Conservation (phyloP, 92 coral and sea anemone genomes). For the Phenganax subtilis region DNA sequence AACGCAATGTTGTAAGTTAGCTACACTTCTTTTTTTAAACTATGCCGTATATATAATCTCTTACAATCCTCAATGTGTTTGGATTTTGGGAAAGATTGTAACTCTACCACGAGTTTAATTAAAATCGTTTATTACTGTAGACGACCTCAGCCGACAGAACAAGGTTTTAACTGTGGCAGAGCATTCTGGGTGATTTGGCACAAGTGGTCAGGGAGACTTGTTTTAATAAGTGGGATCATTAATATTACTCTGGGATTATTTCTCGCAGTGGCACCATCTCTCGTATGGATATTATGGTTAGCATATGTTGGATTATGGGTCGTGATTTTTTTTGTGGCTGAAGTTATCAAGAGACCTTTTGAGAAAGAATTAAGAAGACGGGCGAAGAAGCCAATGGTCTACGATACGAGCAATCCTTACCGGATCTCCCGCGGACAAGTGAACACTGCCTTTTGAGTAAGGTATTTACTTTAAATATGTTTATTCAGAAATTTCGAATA, state of each 20-base stretch:
- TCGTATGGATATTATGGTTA: conserved; percentile 82
- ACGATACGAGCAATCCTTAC: conserved; percentile 32
- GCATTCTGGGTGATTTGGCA: conserved; percentile 85
- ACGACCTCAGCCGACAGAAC: conserved; percentile 34
- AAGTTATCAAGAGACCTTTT: conserved; percentile 40
- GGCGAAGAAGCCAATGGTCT: conserved; percentile 27
- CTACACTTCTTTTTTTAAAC: no score
- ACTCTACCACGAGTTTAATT: background rate
- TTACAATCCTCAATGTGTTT: background rate
- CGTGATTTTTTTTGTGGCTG: conserved; percentile 60
- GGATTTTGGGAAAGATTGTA: background rate
- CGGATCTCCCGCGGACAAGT: conserved; percentile 32
- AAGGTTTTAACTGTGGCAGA: conserved; percentile 52
- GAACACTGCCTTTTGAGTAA: conserved; percentile 13
- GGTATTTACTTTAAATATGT: background rate
- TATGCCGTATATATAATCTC: no score
- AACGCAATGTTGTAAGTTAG: conserved; percentile 79
- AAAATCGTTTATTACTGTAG: background rate
- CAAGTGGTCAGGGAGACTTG: conserved; percentile 74
- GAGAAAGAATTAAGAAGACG: conserved; percentile 3
- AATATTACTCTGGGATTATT: conserved; percentile 79
- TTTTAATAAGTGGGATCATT: conserved; percentile 66
- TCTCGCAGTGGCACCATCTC: conserved; percentile 76
- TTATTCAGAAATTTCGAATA: no score
- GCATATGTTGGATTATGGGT: conserved; percentile 56